Conservation (phyloP, 1,140 invertebrate species). For the Propsilocerus akamusi region DNA sequence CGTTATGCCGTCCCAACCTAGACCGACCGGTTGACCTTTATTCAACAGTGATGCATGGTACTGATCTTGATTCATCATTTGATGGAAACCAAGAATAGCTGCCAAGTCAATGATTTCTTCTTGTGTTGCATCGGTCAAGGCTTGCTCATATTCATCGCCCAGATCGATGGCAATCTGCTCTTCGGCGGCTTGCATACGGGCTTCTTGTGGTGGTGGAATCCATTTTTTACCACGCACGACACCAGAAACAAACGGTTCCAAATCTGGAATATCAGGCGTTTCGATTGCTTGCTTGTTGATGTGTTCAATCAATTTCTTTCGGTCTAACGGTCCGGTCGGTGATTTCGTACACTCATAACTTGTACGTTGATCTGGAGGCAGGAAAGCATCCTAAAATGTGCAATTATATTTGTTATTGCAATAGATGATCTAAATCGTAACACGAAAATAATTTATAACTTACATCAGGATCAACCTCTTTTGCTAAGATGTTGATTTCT, state of each 20-base stretch:
- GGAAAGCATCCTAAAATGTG: conserved; percentile 66
- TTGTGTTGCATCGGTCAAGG: conserved; percentile 77
- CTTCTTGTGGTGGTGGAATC: conserved; percentile 63
- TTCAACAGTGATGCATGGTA: conserved; percentile 91
- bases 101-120: conserved; percentile 98
- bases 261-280: conserved; percentile 92
- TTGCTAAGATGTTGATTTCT: conserved; percentile 92
- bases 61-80: conserved; percentile 99
- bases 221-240: conserved; percentile 85
- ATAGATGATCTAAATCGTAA: not conserved
- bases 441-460: conserved; percentile 40
- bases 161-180: conserved; percentile 84
- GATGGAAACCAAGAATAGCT: conserved; percentile 96
- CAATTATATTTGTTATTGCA: not conserved
- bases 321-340: conserved; percentile 86
- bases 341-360: conserved; percentile 90
- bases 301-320: conserved; percentile 92
- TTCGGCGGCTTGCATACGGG: conserved; percentile 60
- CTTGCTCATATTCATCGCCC: conserved; percentile 89
- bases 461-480: conserved; percentile 98
- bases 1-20: conserved; percentile 85
- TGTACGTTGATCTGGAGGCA: conserved; percentile 89
- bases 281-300: conserved; percentile 94
- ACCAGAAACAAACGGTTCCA: conserved; percentile 82
- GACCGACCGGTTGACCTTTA: conserved; percentile 69